Percentiles rank a stretch among this genome's conserved stretches.
Evolutionary conservation across 2,113 vertebrate genomes (phyloP).

Genomic region (Elgaria multicarinata): DNA sequence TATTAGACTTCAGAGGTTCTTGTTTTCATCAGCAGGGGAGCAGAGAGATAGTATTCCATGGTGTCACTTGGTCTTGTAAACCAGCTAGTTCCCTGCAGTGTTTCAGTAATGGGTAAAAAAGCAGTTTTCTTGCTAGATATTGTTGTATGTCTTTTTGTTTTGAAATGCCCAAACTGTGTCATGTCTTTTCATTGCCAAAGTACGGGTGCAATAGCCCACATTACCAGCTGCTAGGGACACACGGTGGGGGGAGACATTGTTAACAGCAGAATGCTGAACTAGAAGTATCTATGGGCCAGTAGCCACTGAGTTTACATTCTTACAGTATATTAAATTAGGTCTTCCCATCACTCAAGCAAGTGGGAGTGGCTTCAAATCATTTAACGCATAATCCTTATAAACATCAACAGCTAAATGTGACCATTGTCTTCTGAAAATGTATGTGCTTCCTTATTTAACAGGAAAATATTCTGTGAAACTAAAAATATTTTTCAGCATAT

Average conservation of each 20-base stretch:
- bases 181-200: background rate
- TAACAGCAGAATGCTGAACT: background rate
- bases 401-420: background rate
- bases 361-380: background rate
- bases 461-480: background rate
- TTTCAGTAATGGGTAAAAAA: conserved; percentile 7
- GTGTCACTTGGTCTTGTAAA: background rate
- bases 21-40: conserved; percentile 12
- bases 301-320: too few species aligned
- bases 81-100: background rate
- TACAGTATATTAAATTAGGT: background rate
- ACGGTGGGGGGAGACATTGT: background rate
- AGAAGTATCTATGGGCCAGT: background rate
- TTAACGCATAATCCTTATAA: background rate
- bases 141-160: background rate
- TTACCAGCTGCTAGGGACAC: background rate
- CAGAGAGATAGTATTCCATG: background rate
- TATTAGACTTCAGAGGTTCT: background rate
- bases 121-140: background rate
- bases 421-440: background rate
- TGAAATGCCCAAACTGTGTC: background rate
- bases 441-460: background rate
- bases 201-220: background rate
- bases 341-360: background rate
- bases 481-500: background rate